Percentiles rank a stretch among this genome's conserved stretches.
These are phyloP conservation scores for Antedon mediterranea DNA, from an alignment of 53 echinoderm and acorn worm genomes.

Conservation along the genomic window DNA sequence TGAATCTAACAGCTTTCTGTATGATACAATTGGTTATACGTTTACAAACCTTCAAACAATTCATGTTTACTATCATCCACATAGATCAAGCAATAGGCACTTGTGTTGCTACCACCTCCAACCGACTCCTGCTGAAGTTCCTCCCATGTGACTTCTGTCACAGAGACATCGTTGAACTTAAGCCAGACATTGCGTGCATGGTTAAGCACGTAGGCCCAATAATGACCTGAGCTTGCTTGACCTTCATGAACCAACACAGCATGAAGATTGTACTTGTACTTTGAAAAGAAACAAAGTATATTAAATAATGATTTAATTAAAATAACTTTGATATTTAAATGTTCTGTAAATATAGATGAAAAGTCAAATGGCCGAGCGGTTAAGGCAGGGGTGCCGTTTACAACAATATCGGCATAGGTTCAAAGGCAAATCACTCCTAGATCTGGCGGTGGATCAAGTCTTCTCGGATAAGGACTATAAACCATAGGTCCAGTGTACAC, in stretches of 20 bases:
- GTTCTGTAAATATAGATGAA: too few species aligned
- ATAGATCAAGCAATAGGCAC: constrained; percentile 98
- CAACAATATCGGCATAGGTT: too few species aligned
- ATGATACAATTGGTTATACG: background rate
- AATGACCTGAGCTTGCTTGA: constrained; percentile 87
- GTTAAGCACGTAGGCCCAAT: constrained; percentile 89
- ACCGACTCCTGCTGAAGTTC: constrained; percentile 78
- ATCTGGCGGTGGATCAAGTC: too few species aligned
- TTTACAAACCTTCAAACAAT: constrained; percentile 65
- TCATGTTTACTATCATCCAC: constrained; percentile 63
- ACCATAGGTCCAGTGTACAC: too few species aligned
- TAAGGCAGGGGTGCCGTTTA: too few species aligned
- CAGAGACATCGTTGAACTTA: constrained; percentile 89
- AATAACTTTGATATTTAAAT: too few species aligned
- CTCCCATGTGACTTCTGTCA: constrained; percentile 49
- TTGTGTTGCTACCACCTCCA: constrained; percentile 75
- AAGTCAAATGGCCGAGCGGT: too few species aligned
- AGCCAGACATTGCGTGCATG: constrained; percentile 77
- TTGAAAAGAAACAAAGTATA: background rate
- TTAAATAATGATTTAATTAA: too few species aligned
- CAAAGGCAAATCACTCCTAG: too few species aligned
- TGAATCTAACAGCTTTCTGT: too few species aligned
- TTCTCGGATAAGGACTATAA: too few species aligned
- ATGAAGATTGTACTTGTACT: constrained; percentile 75
- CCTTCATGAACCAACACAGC: constrained; percentile 96